A percentile compares a stretch with the other conserved stretches of the same genome.
These are phyloP conservation scores for Drosophila neonasuta DNA, from an alignment of 2,888 invertebrate species.

Conservation along the genomic window DNA sequence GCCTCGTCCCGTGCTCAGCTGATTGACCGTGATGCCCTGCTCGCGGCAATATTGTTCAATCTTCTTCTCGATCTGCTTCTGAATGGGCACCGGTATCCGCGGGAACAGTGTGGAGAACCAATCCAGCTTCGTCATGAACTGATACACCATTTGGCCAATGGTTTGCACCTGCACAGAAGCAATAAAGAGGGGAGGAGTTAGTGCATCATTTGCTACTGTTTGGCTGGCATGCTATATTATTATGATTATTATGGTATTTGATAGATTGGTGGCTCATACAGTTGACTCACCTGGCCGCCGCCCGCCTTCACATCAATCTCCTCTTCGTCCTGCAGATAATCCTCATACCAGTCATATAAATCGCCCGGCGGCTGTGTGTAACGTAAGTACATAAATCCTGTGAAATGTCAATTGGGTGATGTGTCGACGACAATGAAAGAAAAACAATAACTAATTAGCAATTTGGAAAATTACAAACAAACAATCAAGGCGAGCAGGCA, in stretches of 20 bases:
- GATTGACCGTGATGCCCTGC: constrained; percentile 80
- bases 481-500: constrained; percentile 19
- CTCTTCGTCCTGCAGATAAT: constrained; percentile 97
- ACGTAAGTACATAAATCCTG: constrained; percentile 90
- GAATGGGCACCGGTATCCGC: constrained; percentile 98
- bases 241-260: constrained; percentile 11
- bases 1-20: constrained; percentile 71
- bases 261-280: constrained; percentile 67
- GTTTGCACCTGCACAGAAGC: constrained; percentile 85
- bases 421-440: constrained; percentile 2
- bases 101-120: constrained; percentile 99
- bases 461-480: constrained; percentile 3
- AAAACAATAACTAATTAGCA: background rate
- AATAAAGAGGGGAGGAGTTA: background rate
- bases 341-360: constrained; percentile 98
- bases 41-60: constrained; percentile 85
- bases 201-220: too few relatives aligned
- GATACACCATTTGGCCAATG: constrained; percentile 95
- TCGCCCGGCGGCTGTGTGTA: constrained; percentile 98
- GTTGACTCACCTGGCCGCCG: constrained; percentile 89
- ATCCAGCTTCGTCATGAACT: constrained; percentile 97
- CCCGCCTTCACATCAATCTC: constrained; percentile 99
- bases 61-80: constrained; percentile 93
- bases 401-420: background rate
- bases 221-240: background rate